Evolutionary conservation across 37 sponge, comb jelly and placozoan genomes (phyloP), one percentile per base, ranked within the genome.

Genomic region (Haliclona indistincta): DNA sequence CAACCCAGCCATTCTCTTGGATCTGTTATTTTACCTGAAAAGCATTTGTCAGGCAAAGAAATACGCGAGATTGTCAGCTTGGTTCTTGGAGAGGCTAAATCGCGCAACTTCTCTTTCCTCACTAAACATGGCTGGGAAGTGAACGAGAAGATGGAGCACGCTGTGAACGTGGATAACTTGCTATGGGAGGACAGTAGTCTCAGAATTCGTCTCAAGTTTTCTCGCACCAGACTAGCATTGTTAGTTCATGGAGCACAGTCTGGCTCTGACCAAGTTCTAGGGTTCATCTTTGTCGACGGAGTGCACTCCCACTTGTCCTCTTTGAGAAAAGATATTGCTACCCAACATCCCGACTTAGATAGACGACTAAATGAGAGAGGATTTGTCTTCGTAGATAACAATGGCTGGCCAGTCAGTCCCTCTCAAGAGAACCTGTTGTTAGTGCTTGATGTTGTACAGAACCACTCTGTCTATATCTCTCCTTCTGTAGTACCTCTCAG

Each of bases 341-440:
- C 40, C 0, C 90, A 93, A 41, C 74, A 89, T 20, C 66, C 82
- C 11, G 30, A 20, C 32, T 56, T 87, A 13, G 68, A 73, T 44
- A 41, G 64, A 20, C 26, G 63, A 36, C 43, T 75, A 13, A 17
- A 13, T 4, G 37, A 43, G 23, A 23, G 2, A 0, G 67, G 44
- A 28, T 72, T 79, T 33, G 40, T 43, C 15, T 64, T 89, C 62
- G 52, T 93, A 43, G 93, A 93, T 76, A 77, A 51, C 45, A 93
- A 93, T 40, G 66, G 81, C 13, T 93, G 93, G 90, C 93, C 93
- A 20, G 81, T 93, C 25, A 26, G 67, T 36, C 30, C 30, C 11
- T 43, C 55, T 0, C 93, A 93, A 44, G 93, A 93, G 43, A 17
- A 17, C 20, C 11, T 60, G 20, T 38, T 93, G 42, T 25, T 71